Evolutionary conservation across 2,797 vertebrate species (phyloP).

Genomic region (Picus viridis): DNA sequence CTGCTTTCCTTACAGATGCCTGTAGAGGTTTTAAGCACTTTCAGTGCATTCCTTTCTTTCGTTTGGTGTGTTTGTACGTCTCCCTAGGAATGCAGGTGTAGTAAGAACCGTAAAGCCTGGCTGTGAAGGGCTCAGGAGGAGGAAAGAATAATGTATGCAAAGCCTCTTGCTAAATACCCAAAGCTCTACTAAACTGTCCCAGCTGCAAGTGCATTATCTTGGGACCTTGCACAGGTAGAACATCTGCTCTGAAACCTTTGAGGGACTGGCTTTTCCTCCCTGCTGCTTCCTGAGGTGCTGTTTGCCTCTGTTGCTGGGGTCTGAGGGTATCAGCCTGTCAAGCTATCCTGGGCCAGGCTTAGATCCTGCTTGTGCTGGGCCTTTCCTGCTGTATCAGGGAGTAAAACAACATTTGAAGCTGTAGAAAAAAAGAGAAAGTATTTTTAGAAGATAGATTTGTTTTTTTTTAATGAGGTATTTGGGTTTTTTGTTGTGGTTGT

Average conservation of each 20-base stretch:
- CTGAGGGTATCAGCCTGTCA: fast-evolving
- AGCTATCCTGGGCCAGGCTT: neutral
- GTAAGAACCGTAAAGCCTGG: neutral
- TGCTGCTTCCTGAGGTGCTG: neutral
- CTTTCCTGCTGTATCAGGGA: neutral
- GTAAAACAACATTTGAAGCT: neutral
- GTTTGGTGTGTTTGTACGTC: neutral
- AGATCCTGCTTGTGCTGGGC: neutral
- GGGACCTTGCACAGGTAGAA: neutral
- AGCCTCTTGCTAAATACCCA: neutral
- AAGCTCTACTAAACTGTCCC: neutral
- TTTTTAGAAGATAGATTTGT: neutral
- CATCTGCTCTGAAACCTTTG: neutral
- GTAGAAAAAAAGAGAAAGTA: neutral
- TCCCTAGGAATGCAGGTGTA: neutral
- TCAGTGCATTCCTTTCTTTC: neutral
- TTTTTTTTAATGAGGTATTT: neutral
- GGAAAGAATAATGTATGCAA: neutral
- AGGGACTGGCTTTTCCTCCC: neutral
- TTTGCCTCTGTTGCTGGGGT: neutral
- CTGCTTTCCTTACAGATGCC: neutral
- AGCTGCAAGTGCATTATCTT: neutral
- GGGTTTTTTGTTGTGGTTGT: neutral
- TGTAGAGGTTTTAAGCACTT: neutral
- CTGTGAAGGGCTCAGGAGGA: neutral